Base-by-base conservation (phyloP, 2,113 vertebrate species). In the Scomber japonicus region DNA sequence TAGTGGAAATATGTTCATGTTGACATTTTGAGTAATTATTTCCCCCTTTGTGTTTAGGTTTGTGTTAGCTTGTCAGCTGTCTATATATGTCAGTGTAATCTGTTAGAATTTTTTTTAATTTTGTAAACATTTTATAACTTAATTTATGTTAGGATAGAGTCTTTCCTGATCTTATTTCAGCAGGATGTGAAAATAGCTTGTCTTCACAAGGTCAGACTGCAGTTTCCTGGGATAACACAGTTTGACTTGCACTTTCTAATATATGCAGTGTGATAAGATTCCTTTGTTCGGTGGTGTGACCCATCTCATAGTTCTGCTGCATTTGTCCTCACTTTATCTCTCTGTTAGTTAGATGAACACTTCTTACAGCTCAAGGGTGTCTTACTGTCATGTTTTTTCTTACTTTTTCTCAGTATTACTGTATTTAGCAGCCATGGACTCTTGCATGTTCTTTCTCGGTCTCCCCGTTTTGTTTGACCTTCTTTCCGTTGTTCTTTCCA, bases 221-320 rank as follows among this genome's bases (percentile, higher is more conserved):
- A 19, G 4, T 49, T 15, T 76, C 62, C 63, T n/a, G 56, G 49
- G 64, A 61, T 66, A 54, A 75, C 78, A 27, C 45, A 66, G 64
- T 27, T 74, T 71, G 66, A 74, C 56, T 80, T 53, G 67, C 64
- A 67, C 46, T 83, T 31, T 81, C 60, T 89, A 79, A 84, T 48
- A n/a, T 35, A 76, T 79, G 66, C 70, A 68, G 70, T 55, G 75
- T 15, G 74, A 75, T 77, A 63, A 6, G 27, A 46, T 68, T 81
- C 77, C 80, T 24, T 57, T 11, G 60, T 60, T 67, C 3, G 8
- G 63, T 44, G 66, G 16, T 69, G 81, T 84, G 66, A 81, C n/a
- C 61, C 65, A 46, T 78, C 56, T 78, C 67, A 71, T 77, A 75
- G 56, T 24, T 48, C 60, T 62, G 73, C 57, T 46, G n/a, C 62